A percentile compares a stretch with the other conserved stretches of the same genome.
These are phyloP conservation scores for Oxycera nigricornis DNA, from an alignment of 2,888 invertebrate species.

Conservation along the genomic window DNA sequence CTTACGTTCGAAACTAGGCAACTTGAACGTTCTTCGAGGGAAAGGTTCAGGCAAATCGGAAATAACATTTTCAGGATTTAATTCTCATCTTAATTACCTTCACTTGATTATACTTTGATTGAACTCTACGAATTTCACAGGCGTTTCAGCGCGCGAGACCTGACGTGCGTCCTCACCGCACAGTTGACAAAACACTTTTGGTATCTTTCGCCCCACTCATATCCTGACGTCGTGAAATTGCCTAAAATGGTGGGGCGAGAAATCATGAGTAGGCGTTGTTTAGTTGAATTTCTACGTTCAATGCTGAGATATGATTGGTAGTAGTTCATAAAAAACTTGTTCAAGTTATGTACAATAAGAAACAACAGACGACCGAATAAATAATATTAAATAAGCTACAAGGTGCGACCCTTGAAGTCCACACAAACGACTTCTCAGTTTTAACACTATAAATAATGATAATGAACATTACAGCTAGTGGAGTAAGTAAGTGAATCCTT, in stretches of 20 bases:
- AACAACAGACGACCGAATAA: too few relatives aligned
- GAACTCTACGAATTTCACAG: not conserved
- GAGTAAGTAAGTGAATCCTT: too few relatives aligned
- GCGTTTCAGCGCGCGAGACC: not conserved
- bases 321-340: too few relatives aligned
- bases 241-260: not conserved
- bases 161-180: not conserved
- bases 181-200: slow-evolving; percentile 38
- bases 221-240: not conserved
- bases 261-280: not conserved
- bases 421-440: too few relatives aligned
- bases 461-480: too few relatives aligned
- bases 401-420: too few relatives aligned
- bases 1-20: not conserved
- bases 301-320: not conserved
- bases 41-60: not conserved
- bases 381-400: too few relatives aligned
- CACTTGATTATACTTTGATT: slow-evolving; percentile 11
- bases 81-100: slow-evolving; percentile 7
- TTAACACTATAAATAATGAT: too few relatives aligned
- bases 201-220: slow-evolving; percentile 8
- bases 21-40: not conserved
- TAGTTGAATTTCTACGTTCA: not conserved
- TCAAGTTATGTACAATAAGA: too few relatives aligned
- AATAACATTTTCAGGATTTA: not conserved